phyloP scores from a whole-genome alignment of 1,140 invertebrate genomes.

The Homalodisca vitripennis region DNA sequence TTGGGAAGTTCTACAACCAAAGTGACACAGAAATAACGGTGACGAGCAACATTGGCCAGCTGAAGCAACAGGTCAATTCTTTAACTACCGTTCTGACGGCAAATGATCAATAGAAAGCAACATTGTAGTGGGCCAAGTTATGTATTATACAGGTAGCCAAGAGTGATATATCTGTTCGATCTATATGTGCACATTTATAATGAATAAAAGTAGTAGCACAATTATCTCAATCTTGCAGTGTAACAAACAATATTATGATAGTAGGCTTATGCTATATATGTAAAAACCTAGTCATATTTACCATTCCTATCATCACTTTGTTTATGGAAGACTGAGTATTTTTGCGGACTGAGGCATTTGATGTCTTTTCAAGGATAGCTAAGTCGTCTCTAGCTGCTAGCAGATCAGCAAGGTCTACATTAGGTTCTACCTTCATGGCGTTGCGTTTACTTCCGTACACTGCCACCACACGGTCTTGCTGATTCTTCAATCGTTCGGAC shows the following conservation, averaged over 20 bases:
- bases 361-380: slow-evolving; percentile 85
- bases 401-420: slow-evolving; percentile 68
- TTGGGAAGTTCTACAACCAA: too few relatives aligned
- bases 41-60: too few relatives aligned
- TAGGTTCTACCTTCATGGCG: slow-evolving; percentile 59
- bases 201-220: too few relatives aligned
- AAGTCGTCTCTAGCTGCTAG: slow-evolving; percentile 80
- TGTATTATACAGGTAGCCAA: too few relatives aligned
- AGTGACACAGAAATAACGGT: too few relatives aligned
- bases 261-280: not conserved
- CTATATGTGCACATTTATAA: too few relatives aligned
- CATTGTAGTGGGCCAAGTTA: too few relatives aligned
- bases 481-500: slow-evolving; percentile 76
- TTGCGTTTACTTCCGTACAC: slow-evolving; percentile 68
- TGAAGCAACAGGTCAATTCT: too few relatives aligned
- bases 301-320: slow-evolving; percentile 81
- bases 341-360: slow-evolving; percentile 72
- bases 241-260: not conserved
- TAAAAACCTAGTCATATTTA: slow-evolving; percentile 42
- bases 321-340: slow-evolving; percentile 80
- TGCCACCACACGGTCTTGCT: slow-evolving; percentile 69
- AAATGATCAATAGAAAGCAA: too few relatives aligned
- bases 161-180: too few relatives aligned
- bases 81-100: too few relatives aligned
- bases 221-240: too few relatives aligned